phyloP scores from a whole-genome alignment of 2,113 vertebrate genomes.

The Phylloscopus trochiloides region DNA sequence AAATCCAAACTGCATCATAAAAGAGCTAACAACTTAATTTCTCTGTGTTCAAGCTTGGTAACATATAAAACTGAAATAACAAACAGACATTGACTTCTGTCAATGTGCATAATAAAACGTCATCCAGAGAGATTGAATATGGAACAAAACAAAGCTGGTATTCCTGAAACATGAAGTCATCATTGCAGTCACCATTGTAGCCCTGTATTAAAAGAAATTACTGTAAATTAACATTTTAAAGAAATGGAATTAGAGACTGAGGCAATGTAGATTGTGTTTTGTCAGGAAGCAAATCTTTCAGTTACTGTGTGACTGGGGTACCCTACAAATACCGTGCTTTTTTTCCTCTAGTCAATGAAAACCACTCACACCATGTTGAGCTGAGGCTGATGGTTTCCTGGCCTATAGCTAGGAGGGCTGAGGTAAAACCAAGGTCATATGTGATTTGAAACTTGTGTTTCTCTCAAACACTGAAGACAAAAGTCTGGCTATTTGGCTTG shows the following conservation, averaged over 20 bases:
- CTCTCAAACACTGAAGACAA: background rate
- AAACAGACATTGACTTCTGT: conserved; percentile 27
- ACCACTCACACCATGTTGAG: background rate
- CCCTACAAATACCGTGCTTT: background rate
- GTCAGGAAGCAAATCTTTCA: background rate
- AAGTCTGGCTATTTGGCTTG: background rate
- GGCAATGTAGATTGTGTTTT: background rate
- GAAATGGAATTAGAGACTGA: background rate
- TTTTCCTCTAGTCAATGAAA: background rate
- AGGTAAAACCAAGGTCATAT: background rate
- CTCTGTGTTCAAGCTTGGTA: conserved; percentile 8
- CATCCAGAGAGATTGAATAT: background rate
- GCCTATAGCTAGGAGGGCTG: background rate
- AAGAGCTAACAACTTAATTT: conserved; percentile 35
- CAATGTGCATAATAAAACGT: conserved; percentile 9
- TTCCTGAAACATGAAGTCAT: background rate
- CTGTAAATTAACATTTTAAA: conserved; percentile 17
- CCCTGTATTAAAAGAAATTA: conserved; percentile 7
- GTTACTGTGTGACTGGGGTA: background rate
- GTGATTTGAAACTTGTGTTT: background rate
- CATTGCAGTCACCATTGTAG: background rate
- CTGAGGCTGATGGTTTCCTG: background rate
- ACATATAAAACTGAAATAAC: conserved; percentile 24
- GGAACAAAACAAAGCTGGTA: background rate
- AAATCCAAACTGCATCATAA: conserved; percentile 16